Evolutionary conservation across 2,797 vertebrate genomes (phyloP).

Genomic region (Oryzias dopingdopingensis): DNA sequence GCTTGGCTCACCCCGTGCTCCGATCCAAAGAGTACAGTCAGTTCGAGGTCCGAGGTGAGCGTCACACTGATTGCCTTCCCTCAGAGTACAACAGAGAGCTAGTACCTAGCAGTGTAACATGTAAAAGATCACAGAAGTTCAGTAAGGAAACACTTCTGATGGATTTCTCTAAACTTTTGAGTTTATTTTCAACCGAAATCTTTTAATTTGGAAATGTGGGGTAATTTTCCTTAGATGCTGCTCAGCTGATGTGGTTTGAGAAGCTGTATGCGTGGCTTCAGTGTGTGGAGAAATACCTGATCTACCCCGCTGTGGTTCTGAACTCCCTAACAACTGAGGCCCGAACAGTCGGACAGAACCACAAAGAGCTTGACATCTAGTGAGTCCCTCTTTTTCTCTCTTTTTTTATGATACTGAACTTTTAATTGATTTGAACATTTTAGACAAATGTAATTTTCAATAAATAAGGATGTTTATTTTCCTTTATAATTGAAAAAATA

Average conservation of each 20-base stretch:
- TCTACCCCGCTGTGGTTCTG: slow-evolving; percentile 90
- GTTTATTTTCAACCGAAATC: slow-evolving; percentile 5
- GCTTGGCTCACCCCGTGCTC: slow-evolving; percentile 88
- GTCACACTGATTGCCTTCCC: slow-evolving; percentile 3
- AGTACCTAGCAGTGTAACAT: background rate
- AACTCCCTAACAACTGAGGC: slow-evolving; percentile 89
- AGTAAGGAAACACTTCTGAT: no score
- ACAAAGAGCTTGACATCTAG: slow-evolving; percentile 87
- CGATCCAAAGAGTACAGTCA: slow-evolving; percentile 90
- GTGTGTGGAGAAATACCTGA: slow-evolving; percentile 88
- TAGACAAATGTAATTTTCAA: no score
- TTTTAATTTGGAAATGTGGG: no score
- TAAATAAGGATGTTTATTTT: no score
- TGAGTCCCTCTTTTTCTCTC: slow-evolving; percentile 62
- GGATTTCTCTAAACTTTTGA: no score
- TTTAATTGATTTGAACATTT: no score
- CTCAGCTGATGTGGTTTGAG: slow-evolving; percentile 94
- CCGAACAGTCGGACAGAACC: slow-evolving; percentile 79
- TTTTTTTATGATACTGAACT: background rate
- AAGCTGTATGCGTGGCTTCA: slow-evolving; percentile 90
- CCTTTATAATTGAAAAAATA: no score
- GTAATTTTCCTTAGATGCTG: slow-evolving; percentile 76
- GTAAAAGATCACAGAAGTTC: background rate
- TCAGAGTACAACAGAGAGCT: background rate
- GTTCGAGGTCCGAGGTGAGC: slow-evolving; percentile 91